Base-by-base conservation (phyloP, 1,140 invertebrate species). In the Caerostris darwini region DNA sequence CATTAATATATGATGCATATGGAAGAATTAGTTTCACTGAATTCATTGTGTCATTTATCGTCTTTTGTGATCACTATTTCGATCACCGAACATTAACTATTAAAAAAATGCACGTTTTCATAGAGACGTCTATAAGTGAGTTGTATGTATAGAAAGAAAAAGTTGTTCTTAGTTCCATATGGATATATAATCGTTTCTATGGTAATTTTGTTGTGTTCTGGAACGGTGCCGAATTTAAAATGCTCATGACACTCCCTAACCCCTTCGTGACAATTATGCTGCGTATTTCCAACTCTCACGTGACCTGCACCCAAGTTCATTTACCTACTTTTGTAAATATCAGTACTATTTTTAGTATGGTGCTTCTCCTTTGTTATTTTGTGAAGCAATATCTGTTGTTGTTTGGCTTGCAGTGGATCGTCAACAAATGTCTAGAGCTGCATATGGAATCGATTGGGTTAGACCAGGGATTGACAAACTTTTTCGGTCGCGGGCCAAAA, bases 201-300 rank as follows among this genome's bases (percentile, higher is more conserved):
- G 71, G 34, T 50, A 77, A 77, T 77, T 53, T 77, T 77, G 14
- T 77, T 77, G 71, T 77, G 71, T 77, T 53, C 71, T 77, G 71
- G 71, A 77, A 53, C 71, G 3, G 50, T 53, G 71, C 50, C 71
- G 50, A 34, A 50, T 77, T 77, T 50, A 77, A n/a, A 77, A 77
- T 77, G 71, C 71, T 77, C 34, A 77, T 77, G 34, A 53, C 71
- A 77, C 34, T 77, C 34, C 34, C 71, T 77, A 50, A 77, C 34
- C 71, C 71, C 71, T 77, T 77, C 71, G 71, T 77, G 71, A 19
- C 2, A 77, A 77, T 77, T 77, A 34, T 12, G 12, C 34, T 77
- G 8, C 10, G 19, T 34, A 12, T 12, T 12, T 50, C 71, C 34
- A 77, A 34, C 34, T 2, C 34, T 77, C 71, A 77, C 71, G 71